Conservation (phyloP, 1,140 invertebrate species). For the Myzus persicae region DNA sequence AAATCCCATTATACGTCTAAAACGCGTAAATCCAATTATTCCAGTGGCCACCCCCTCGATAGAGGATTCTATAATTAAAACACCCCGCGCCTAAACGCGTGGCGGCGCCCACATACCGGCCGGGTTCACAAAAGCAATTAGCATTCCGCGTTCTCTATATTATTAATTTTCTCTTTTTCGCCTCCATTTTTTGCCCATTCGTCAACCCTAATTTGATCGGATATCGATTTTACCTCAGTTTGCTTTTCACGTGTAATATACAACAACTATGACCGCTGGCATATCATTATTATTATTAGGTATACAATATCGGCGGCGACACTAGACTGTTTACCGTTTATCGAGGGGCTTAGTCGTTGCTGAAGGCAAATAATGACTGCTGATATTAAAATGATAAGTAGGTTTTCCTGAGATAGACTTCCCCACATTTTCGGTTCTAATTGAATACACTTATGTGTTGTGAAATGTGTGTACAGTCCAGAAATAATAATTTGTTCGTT, state of each 20-base stretch:
- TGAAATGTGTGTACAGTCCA: neutral
- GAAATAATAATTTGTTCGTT: neutral
- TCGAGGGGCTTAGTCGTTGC: neutral
- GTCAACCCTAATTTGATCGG: conserved; percentile 33
- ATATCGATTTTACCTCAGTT: conserved; percentile 26
- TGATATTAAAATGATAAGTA: too few relatives aligned
- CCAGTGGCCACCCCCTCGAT: conserved; percentile 6
- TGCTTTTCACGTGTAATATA: neutral
- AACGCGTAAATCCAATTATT: conserved; percentile 49
- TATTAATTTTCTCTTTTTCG: conserved; percentile 37
- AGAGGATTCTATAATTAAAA: conserved; percentile 43
- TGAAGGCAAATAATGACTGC: neutral
- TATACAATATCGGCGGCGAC: too few relatives aligned
- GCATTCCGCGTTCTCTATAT: conserved; percentile 36
- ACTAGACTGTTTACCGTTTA: neutral
- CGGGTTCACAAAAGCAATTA: conserved; percentile 50
- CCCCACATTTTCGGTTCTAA: neutral
- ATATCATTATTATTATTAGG: neutral
- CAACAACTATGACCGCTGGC: neutral
- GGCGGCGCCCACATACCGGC: neutral
- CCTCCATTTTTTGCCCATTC: neutral
- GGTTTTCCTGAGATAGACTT: neutral
- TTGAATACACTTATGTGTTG: neutral
- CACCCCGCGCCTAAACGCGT: neutral
- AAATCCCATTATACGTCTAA: conserved; percentile 31